Percentiles rank a stretch among this genome's conserved stretches.
phyloP scores from a whole-genome alignment of 1,140 invertebrate species.

The Diprion similis region DNA sequence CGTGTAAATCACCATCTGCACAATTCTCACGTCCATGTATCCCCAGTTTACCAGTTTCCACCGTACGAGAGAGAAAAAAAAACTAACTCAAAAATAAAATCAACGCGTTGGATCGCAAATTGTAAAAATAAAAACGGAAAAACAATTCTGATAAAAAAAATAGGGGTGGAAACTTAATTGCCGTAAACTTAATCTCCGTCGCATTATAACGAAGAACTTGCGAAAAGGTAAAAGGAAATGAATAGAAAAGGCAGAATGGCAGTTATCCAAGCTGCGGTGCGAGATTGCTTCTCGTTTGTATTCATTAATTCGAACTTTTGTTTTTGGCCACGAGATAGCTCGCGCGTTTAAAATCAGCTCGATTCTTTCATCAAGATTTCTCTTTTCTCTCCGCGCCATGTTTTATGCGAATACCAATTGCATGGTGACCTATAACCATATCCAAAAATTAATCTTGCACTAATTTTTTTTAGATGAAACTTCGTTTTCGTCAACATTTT shows the following conservation, averaged over 20 bases:
- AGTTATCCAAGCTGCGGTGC: background rate
- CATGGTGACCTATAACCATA: no score
- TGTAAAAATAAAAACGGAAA: background rate
- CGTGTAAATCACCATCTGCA: no score
- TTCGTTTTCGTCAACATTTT: no score
- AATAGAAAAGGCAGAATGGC: background rate
- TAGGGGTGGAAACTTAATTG: background rate
- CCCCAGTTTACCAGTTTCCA: no score
- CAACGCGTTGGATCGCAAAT: no score
- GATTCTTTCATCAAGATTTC: background rate
- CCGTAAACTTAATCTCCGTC: background rate
- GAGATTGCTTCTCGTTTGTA: background rate
- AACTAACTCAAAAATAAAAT: no score
- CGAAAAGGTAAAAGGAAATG: background rate
- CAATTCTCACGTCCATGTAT: no score
- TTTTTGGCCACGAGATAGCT: background rate
- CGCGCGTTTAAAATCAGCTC: background rate
- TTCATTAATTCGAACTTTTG: conserved; percentile 6
- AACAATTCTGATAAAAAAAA: background rate
- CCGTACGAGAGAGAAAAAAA: no score
- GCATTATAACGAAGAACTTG: background rate
- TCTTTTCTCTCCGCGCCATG: background rate
- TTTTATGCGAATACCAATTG: no score
- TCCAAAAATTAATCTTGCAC: no score
- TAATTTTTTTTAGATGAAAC: no score